These are phyloP conservation scores for Alethe diademata DNA, from an alignment of 2,113 vertebrate species.

Conservation along the genomic window DNA sequence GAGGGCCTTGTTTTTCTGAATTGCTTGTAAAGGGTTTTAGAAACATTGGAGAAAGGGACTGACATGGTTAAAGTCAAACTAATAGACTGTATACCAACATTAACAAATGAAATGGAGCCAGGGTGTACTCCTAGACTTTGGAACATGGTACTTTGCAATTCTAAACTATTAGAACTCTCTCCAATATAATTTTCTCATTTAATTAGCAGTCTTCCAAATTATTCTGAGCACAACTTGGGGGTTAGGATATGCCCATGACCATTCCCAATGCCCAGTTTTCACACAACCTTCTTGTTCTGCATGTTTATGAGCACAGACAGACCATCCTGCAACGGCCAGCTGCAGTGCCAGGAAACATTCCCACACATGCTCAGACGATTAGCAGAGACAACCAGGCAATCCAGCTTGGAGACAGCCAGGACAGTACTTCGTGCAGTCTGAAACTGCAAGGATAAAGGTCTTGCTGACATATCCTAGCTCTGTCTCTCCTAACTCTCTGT, in stretches of 20 bases:
- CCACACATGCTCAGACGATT: neutral
- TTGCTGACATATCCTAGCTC: neutral
- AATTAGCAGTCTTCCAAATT: neutral
- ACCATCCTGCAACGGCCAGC: neutral
- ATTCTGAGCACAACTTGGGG: neutral
- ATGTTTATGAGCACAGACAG: neutral
- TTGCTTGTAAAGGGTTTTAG: neutral
- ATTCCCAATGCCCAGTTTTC: neutral
- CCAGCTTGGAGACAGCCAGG: neutral
- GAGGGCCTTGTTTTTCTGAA: neutral
- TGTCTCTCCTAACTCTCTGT: neutral
- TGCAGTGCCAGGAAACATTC: neutral
- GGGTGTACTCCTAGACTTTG: neutral
- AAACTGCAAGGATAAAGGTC: neutral
- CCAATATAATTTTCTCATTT: neutral
- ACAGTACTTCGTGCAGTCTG: neutral
- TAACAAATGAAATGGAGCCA: neutral
- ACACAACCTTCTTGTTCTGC: neutral
- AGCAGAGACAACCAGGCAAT: neutral
- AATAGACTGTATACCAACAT: neutral
- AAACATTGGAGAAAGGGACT: neutral
- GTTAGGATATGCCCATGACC: neutral
- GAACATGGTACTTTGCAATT: neutral
- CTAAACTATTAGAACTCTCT: neutral
- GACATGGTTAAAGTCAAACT: neutral